These are phyloP conservation scores for Struthidea cinerea DNA, from an alignment of 2,113 vertebrate species.

Conservation along the genomic window DNA sequence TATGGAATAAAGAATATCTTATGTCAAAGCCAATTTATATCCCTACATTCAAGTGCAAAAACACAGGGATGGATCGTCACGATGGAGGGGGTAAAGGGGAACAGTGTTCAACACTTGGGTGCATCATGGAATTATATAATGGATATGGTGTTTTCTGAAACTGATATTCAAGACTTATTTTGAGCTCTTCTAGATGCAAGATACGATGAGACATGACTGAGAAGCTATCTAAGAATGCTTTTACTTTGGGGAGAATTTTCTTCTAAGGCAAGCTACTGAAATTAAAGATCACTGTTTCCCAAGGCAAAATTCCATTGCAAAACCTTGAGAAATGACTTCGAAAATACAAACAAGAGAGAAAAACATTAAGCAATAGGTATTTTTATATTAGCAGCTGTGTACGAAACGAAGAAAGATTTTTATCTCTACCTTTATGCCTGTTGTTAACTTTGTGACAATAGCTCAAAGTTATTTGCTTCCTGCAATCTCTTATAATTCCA, in stretches of 20 bases:
- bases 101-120: background rate
- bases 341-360: conserved; percentile 18
- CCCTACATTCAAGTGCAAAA: background rate
- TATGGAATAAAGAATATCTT: background rate
- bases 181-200: background rate
- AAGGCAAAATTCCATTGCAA: conserved; percentile 42
- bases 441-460: background rate
- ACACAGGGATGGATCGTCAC: background rate
- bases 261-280: conserved; percentile 9
- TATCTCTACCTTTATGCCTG: background rate
- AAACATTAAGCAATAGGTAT: conserved; percentile 21
- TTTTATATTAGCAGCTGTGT: conserved; percentile 16
- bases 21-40: background rate
- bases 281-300: background rate
- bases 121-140: background rate
- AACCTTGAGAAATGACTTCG: conserved; percentile 47
- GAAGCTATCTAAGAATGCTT: background rate
- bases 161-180: background rate
- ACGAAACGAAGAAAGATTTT: background rate
- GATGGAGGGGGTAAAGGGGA: background rate
- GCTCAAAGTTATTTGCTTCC: background rate
- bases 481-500: background rate
- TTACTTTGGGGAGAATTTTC: background rate
- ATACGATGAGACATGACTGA: background rate
- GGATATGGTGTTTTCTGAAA: background rate